Evolutionary conservation across 1,140 invertebrate species (phyloP), one percentile per base, ranked within the genome.

Genomic region (Zaprionus gabonicus): DNA sequence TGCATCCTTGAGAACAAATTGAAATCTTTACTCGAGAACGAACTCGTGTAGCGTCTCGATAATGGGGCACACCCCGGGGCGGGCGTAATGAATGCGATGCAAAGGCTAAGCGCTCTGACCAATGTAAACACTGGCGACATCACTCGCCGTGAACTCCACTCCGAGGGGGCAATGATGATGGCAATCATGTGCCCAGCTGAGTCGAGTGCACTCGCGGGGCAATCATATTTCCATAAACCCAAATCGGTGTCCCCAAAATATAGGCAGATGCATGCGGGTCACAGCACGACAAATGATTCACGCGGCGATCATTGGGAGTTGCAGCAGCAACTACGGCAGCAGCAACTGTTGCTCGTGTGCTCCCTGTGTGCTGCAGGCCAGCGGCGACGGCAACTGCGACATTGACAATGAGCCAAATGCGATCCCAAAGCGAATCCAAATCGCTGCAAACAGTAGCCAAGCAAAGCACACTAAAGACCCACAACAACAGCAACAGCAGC

Each of bases 281-380:
- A 49, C 70, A 88, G 72, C 85, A 90, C 85, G 85, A 90, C 76
- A 90, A 90, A 90, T 91, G 85, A 90, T 85, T 90, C 85, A 91
- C 76, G 81, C 70, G 68, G 81, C 57, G 64, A 62, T 58, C 49
- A 55, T 65, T 38, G 20, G 41, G 20, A 55, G 46, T 13, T 7
- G 23, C 20, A 31, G 28, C 34, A 12, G 20, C 0, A 63, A 5
- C 27, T 5, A 27, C 34, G 10, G 25, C 34, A 31, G 25, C n/a
- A 34, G 34, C 38, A 15, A 17, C 1, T 55, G 64, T 64, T 49
- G 31, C 68, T 76, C 78, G 67, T 84, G 81, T 66, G 75, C 82
- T 56, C 64, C 67, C 72, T 80, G 80, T 82, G 20, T 71, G 77
- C 70, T 53, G 74, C 34, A 44, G 41, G 53, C 69, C 41, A 51